These are phyloP conservation scores for Pseudococcus longispinus DNA, from an alignment of 2,888 invertebrate species.

Conservation along the genomic window DNA sequence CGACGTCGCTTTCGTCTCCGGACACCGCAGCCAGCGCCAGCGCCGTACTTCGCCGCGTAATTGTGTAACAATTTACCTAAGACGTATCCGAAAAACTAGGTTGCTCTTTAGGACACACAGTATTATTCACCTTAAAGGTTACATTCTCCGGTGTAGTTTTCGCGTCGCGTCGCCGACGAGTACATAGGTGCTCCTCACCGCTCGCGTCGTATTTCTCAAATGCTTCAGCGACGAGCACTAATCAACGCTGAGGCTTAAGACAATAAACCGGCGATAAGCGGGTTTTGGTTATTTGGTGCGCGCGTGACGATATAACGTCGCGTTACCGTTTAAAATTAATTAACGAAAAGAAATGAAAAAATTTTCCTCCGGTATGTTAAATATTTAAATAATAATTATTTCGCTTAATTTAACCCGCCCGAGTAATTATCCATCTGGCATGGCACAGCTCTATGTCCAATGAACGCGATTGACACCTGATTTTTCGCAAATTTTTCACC, in stretches of 20 bases:
- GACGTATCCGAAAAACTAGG: background rate
- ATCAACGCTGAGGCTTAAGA: background rate
- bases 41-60: background rate
- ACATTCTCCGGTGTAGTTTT: background rate
- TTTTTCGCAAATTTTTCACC: background rate
- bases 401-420: conserved; percentile 1
- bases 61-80: background rate
- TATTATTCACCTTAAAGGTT: background rate
- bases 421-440: background rate
- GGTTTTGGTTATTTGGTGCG: background rate
- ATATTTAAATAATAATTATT: conserved; percentile 24
- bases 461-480: background rate
- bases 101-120: background rate
- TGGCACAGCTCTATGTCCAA: background rate
- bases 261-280: conserved; percentile 25
- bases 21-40: background rate
- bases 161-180: background rate
- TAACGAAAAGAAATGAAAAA: background rate
- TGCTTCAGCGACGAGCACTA: background rate
- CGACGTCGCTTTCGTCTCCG: background rate
- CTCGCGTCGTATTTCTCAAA: background rate
- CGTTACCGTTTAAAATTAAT: conserved; percentile 51
- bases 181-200: background rate
- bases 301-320: background rate
- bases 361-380: background rate